These are phyloP conservation scores for Magallana ariakensis DNA, from an alignment of 1,140 invertebrate genomes.

Conservation along the genomic window DNA sequence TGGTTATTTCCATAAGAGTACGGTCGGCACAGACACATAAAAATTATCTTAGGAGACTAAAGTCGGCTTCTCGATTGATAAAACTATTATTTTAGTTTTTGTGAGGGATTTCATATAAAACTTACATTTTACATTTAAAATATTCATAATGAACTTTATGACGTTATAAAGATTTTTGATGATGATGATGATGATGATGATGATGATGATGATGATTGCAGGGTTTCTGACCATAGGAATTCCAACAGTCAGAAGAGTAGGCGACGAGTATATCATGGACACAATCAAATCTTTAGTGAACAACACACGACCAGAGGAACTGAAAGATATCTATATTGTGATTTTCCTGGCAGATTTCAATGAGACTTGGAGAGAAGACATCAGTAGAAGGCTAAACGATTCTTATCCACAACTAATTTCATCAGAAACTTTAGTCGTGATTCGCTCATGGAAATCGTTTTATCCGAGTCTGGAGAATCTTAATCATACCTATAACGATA, in stretches of 20 bases:
- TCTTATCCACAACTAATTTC: conserved; percentile 56
- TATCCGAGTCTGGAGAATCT: conserved; percentile 71
- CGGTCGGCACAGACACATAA: too few species aligned
- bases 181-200: background rate
- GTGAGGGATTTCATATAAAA: too few species aligned
- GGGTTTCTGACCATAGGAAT: conserved; percentile 70
- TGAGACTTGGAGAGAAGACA: conserved; percentile 33
- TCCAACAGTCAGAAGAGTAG: conserved; percentile 65
- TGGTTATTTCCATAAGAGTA: too few species aligned
- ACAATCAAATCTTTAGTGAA: conserved; percentile 63
- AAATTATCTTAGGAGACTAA: too few species aligned
- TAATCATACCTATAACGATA: conserved; percentile 73
- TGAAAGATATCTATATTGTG: conserved; percentile 63
- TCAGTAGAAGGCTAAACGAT: conserved; percentile 44
- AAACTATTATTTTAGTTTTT: too few species aligned
- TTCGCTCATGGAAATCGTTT: conserved; percentile 66
- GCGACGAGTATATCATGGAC: conserved; percentile 58
- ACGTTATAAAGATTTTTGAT: background rate
- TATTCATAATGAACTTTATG: too few species aligned
- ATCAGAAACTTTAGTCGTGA: conserved; percentile 70
- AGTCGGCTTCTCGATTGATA: too few species aligned
- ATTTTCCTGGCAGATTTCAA: conserved; percentile 67
- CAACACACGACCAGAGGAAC: conserved; percentile 53
- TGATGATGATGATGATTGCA: conserved; percentile 27
- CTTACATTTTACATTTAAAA: too few species aligned